These are phyloP conservation scores for Dysmachus trigonus DNA, from an alignment of 2,888 invertebrate genomes.

Conservation along the genomic window DNA sequence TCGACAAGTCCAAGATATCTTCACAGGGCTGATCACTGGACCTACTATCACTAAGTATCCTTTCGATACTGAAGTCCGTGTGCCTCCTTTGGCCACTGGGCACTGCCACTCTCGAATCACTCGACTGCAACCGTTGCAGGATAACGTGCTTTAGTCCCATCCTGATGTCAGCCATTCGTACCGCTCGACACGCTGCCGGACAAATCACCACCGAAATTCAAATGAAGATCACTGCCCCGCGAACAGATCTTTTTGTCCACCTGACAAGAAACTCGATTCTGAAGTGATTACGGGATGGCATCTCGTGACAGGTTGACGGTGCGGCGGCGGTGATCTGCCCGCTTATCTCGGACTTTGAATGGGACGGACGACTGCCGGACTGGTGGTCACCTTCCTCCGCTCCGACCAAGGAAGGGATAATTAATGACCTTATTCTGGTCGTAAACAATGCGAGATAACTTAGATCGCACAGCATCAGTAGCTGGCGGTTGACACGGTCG, in stretches of 20 bases:
- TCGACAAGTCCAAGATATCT: conserved; percentile 60
- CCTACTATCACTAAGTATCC: conserved; percentile 54
- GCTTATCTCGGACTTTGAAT: conserved; percentile 41
- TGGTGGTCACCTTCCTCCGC: conserved; percentile 2
- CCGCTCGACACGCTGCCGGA: not conserved
- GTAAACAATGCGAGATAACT: conserved; percentile 42
- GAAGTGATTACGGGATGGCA: conserved; percentile 19
- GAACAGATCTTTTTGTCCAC: not conserved
- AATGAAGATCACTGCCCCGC: not conserved
- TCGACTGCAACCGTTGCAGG: conserved; percentile 57
- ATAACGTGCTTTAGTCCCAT: conserved; percentile 63
- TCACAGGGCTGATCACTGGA: conserved; percentile 43
- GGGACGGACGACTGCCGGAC: not conserved
- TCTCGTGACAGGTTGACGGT: conserved; percentile 34
- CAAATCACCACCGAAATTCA: not conserved
- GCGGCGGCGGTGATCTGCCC: not conserved
- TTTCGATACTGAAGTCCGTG: conserved; percentile 63
- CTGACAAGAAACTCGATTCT: conserved; percentile 21
- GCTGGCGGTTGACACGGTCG: not conserved
- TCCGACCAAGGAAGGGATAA: conserved; percentile 44
- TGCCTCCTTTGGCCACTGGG: conserved; percentile 51
- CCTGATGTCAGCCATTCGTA: conserved; percentile 57
- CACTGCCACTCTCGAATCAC: not conserved
- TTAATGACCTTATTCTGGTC: conserved; percentile 44
- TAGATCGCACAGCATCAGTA: conserved; percentile 32